Evolutionary conservation across 1,140 invertebrate species (phyloP), one percentile per base, ranked within the genome.

Genomic region (Zaprionus camerounensis): DNA sequence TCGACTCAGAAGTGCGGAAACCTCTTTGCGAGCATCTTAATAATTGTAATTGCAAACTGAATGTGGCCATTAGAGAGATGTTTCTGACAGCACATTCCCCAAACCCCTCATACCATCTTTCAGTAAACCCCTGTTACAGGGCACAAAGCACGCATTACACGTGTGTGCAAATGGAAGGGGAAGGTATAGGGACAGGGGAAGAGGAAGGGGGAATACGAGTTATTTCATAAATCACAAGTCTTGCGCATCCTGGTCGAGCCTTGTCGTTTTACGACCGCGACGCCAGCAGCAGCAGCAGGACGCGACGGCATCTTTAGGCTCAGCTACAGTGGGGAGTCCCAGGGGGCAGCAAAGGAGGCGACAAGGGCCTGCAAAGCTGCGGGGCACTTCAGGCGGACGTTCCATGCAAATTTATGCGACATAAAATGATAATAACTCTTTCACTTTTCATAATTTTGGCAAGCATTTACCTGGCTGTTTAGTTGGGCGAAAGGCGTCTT

Each of bases 351-450:
- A 17, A 9, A 26, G 12, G n/a, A 20, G 7, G 31, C 26, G 26
- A 51, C 59, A 49, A 46, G 28, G 49, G 57, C 31, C 38, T 17
- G 41, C 59, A 17, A 41, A 55, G 20, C 58, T 17, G 51, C 28
- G 36, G 44, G 59, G 17, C 78, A 77, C 64, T 69, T 64, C 59
- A 49, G 62, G 67, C 64, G 69, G 69, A 66, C 64, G 56, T 63
- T 28, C 46, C 76, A 81, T 78, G 78, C 67, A 81, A 81, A 81
- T 81, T 81, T 81, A 81, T 81, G 78, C 76, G 67, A 78, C 78
- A 81, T 81, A 81, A 81, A 81, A 81, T 81, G 78, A 81, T 76
- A 79, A 81, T 81, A 81, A 79, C 76, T 81, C 79, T 81, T 81
- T 81, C 76, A 76, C 76, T 79, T 81, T 81, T 81, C 72, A 76